These are phyloP conservation scores for Ectemnius cavifrons DNA, from an alignment of 2,888 invertebrate species.

Conservation along the genomic window DNA sequence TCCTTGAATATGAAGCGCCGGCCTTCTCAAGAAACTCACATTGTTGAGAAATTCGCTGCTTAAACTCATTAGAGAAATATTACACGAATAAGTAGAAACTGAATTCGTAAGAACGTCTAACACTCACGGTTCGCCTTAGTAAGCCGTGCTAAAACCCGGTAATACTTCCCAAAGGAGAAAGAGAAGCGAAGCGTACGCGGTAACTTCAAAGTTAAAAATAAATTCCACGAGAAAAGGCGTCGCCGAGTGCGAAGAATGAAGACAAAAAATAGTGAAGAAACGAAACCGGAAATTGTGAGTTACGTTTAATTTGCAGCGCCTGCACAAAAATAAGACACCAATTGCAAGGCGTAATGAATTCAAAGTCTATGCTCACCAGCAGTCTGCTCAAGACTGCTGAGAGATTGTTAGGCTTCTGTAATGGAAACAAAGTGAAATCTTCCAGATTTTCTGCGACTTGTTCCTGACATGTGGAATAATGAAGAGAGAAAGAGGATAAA, in stretches of 20 bases:
- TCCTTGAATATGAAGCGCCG: too few species aligned
- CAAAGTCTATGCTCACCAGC: too few species aligned
- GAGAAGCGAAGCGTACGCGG: conserved; percentile 23
- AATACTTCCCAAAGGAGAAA: conserved; percentile 40
- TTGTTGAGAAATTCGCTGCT: too few species aligned
- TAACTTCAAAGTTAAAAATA: conserved; percentile 57
- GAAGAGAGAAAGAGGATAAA: too few species aligned
- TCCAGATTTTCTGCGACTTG: too few species aligned
- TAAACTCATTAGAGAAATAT: too few species aligned
- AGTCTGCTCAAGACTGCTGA: too few species aligned
- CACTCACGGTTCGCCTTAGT: conserved; percentile 20
- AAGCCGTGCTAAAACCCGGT: conserved; percentile 52
- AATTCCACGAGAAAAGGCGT: conserved; percentile 56
- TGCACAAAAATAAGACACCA: conserved; percentile 3
- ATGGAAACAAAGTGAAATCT: too few species aligned
- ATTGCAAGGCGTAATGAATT: too few species aligned
- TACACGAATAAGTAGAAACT: background rate
- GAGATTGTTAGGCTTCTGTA: too few species aligned
- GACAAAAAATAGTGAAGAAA: conserved; percentile 61
- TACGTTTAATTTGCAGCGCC: conserved; percentile 60
- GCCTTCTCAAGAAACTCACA: too few species aligned
- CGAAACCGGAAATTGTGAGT: conserved; percentile 59
- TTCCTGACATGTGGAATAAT: too few species aligned
- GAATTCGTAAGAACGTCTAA: conserved; percentile 49
- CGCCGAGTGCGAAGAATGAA: conserved; percentile 46